A percentile compares a stretch with the other conserved stretches of the same genome.
These are phyloP conservation scores for Clinocottus analis DNA, from an alignment of 2,113 vertebrate genomes.

Conservation along the genomic window DNA sequence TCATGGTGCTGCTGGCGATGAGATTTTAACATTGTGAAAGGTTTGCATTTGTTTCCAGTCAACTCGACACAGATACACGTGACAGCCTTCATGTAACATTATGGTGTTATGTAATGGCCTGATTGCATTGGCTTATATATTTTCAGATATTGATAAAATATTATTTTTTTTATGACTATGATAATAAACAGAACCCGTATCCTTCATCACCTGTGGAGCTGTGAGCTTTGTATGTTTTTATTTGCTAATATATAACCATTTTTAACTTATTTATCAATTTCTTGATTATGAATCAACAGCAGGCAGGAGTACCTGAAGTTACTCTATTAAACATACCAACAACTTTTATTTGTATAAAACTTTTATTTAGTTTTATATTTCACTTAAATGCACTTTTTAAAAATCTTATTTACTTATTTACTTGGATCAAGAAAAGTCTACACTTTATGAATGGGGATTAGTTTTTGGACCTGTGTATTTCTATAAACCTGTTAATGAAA, in stretches of 20 bases:
- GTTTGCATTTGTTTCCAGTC: constrained; percentile 1
- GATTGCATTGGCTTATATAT: not conserved
- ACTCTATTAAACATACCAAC: too few species aligned
- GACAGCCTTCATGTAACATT: not conserved
- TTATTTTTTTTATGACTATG: not conserved
- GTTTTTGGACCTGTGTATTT: too few species aligned
- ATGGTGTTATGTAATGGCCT: not conserved
- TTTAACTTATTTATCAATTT: too few species aligned
- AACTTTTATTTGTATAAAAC: too few species aligned
- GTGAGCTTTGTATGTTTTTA: not conserved
- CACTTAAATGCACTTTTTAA: too few species aligned
- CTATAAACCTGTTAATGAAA: too few species aligned
- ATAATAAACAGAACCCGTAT: not conserved
- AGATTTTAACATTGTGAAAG: not conserved
- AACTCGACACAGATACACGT: not conserved
- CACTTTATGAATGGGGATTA: too few species aligned
- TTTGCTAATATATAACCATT: not conserved
- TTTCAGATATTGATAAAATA: not conserved
- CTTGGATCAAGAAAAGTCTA: too few species aligned
- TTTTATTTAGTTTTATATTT: too few species aligned
- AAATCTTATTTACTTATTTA: too few species aligned
- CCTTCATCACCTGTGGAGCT: not conserved
- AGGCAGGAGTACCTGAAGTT: too few species aligned
- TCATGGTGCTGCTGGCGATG: not conserved
- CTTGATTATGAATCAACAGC: too few species aligned